These are phyloP conservation scores for Temnothorax nylanderi DNA, from an alignment of 1,140 invertebrate species.

Conservation along the genomic window DNA sequence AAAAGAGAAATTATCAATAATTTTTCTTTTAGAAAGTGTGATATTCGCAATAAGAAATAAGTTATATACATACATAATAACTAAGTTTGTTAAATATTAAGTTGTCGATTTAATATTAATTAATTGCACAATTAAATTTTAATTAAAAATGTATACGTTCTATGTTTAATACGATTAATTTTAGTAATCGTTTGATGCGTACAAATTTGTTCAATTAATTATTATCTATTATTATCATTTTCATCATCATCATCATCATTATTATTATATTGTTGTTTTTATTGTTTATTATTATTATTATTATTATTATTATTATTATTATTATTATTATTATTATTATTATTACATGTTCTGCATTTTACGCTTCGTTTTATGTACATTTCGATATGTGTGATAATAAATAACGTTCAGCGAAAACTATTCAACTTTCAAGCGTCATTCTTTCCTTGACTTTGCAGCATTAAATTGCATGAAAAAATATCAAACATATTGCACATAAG, in stretches of 20 bases:
- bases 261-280: conserved; percentile 11
- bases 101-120: conserved; percentile 10
- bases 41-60: conserved; percentile 30
- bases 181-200: conserved; percentile 7
- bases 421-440: not conserved
- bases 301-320: conserved; percentile 13
- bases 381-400: conserved; percentile 57
- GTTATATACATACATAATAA: not conserved
- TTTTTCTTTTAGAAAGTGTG: conserved; percentile 24
- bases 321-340: not conserved
- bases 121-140: conserved; percentile 13
- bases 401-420: not conserved
- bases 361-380: conserved; percentile 39
- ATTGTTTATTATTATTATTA: conserved; percentile 22
- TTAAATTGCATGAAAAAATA: conserved; percentile 13
- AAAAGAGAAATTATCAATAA: not conserved
- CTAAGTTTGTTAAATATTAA: not conserved
- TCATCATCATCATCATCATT: not conserved
- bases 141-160: not conserved
- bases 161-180: not conserved
- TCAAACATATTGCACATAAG: not conserved
- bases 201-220: conserved; percentile 24
- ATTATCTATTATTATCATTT: not conserved
- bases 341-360: conserved; percentile 41
- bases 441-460: not conserved